Conservation (phyloP, 1,140 invertebrate species). For the Sitodiplosis mosellana region DNA sequence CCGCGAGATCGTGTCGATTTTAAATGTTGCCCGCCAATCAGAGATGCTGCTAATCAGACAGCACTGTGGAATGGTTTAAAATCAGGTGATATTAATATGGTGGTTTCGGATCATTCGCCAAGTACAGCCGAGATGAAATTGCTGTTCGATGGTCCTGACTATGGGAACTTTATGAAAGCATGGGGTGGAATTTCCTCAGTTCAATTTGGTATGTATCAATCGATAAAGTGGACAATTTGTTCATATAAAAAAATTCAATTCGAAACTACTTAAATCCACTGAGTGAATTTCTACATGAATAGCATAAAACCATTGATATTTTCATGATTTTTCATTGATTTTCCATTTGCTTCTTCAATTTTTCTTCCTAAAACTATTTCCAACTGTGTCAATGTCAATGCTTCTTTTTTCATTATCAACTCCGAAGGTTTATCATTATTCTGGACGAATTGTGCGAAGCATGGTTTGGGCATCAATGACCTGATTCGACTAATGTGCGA, state of each 20-base stretch:
- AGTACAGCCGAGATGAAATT: slow-evolving; percentile 43
- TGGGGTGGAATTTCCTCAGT: slow-evolving; percentile 57
- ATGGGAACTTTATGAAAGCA: slow-evolving; percentile 42
- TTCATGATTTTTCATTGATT: too few relatives aligned
- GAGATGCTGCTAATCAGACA: slow-evolving; percentile 38
- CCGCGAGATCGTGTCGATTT: slow-evolving; percentile 40
- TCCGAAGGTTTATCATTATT: slow-evolving; percentile 38
- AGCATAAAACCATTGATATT: too few relatives aligned
- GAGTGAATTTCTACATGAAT: too few relatives aligned
- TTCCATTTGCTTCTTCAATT: too few relatives aligned
- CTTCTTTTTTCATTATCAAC: slow-evolving; percentile 5
- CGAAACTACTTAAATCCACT: too few relatives aligned
- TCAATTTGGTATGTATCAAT: slow-evolving; percentile 41
- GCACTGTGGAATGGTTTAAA: slow-evolving; percentile 39
- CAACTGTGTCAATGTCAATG: slow-evolving; percentile 4
- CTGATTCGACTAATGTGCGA: slow-evolving; percentile 38
- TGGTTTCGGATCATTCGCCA: slow-evolving; percentile 57
- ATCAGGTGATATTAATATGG: slow-evolving; percentile 36
- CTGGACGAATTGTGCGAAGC: slow-evolving; percentile 36
- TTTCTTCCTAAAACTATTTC: too few relatives aligned
- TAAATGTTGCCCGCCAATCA: slow-evolving; percentile 54
- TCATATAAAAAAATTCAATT: slow-evolving; percentile 3
- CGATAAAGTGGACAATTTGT: not conserved
- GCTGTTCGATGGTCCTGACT: slow-evolving; percentile 22
- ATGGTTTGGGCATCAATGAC: slow-evolving; percentile 31